Conservation (phyloP, 2,888 invertebrate genomes). For the Quadriops clusia region DNA sequence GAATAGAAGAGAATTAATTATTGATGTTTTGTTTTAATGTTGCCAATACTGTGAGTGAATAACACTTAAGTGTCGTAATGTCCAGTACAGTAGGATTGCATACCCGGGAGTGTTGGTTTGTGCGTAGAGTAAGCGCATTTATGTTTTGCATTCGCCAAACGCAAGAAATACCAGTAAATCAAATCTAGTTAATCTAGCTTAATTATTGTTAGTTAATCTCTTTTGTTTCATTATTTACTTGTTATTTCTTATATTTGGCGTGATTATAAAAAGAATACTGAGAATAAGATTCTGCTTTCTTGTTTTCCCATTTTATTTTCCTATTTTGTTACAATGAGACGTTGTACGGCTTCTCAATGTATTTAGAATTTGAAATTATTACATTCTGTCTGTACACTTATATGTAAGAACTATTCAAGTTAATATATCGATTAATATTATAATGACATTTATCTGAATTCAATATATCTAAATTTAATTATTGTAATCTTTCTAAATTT, state of each 20-base stretch:
- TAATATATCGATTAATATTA: slow-evolving; percentile 20
- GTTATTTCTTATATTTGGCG: slow-evolving; percentile 13
- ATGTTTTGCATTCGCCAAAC: slow-evolving; percentile 14
- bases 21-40: slow-evolving; percentile 24
- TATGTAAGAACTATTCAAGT: slow-evolving; percentile 22
- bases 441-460: slow-evolving; percentile 20
- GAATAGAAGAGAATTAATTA: slow-evolving; percentile 14
- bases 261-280: slow-evolving; percentile 11
- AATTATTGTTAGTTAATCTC: neutral
- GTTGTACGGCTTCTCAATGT: slow-evolving; percentile 22
- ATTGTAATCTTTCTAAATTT: no score
- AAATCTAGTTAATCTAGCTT: slow-evolving; percentile 2
- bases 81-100: slow-evolving; percentile 18
- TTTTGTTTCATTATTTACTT: slow-evolving; percentile 6
- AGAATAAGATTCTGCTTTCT: slow-evolving; percentile 14
- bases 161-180: slow-evolving; percentile 14
- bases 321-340: no score
- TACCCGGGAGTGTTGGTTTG: slow-evolving; percentile 21
- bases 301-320: slow-evolving; percentile 15
- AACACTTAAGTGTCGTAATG: slow-evolving; percentile 21
- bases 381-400: slow-evolving; percentile 22
- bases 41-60: slow-evolving; percentile 22
- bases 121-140: slow-evolving; percentile 17
- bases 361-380: slow-evolving; percentile 23
- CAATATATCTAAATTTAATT: no score